Percentiles rank a stretch among this genome's conserved stretches.
phyloP scores from a whole-genome alignment of 2,888 invertebrate genomes.

The Parnassius smintheus region DNA sequence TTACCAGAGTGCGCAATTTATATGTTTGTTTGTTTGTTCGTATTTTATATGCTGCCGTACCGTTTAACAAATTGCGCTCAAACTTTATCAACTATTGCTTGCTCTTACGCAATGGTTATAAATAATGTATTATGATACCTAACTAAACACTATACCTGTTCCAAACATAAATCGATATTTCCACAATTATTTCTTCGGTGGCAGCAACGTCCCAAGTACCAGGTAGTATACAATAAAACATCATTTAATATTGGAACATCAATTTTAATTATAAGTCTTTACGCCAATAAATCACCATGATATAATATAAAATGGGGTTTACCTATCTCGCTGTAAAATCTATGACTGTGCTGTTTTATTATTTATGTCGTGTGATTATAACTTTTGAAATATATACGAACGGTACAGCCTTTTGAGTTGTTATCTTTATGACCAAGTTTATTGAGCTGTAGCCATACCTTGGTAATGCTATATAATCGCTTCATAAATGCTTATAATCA shows the following conservation, averaged over 20 bases:
- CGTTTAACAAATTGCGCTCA: too few relatives aligned
- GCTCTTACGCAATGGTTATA: too few relatives aligned
- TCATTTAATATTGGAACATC: background rate
- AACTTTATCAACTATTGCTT: too few relatives aligned
- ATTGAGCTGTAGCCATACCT: conserved; percentile 2
- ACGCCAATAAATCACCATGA: conserved; percentile 5
- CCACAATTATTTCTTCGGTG: too few relatives aligned
- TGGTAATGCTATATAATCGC: conserved; percentile 5
- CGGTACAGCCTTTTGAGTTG: conserved; percentile 15
- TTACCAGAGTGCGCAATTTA: too few relatives aligned
- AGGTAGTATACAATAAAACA: too few relatives aligned
- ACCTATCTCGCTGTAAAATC: conserved; percentile 9
- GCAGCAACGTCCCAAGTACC: too few relatives aligned
- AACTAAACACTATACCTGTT: too few relatives aligned
- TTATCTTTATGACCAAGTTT: conserved; percentile 18
- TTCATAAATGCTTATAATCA: conserved; percentile 15
- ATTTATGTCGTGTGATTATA: conserved; percentile 16
- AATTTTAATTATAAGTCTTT: background rate
- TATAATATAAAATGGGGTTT: conserved; percentile 2
- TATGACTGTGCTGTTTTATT: conserved; percentile 11
- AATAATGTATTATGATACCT: too few relatives aligned
- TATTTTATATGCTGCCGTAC: too few relatives aligned
- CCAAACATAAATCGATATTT: too few relatives aligned
- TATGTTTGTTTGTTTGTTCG: too few relatives aligned
- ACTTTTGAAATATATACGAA: conserved; percentile 5